Percentiles rank a stretch among this genome's conserved stretches.
Conservation (phyloP, 2,888 invertebrate species). For the Lacanobia wlatinum region DNA sequence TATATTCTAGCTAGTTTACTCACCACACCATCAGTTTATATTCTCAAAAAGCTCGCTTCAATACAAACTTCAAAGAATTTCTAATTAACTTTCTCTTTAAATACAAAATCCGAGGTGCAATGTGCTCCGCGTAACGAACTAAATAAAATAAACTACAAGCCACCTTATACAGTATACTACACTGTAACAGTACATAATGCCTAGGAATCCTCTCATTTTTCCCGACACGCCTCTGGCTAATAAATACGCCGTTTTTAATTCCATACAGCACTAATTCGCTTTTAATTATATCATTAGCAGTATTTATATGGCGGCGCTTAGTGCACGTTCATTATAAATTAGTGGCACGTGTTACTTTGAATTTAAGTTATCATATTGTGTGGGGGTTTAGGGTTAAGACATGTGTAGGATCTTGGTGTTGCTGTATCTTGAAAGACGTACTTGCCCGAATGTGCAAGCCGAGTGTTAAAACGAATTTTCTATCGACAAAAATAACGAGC, state of each 20-base stretch:
- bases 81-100: not conserved
- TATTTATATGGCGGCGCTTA: slow-evolving; percentile 61
- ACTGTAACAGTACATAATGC: slow-evolving; percentile 37
- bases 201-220: slow-evolving; percentile 49
- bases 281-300: slow-evolving; percentile 65
- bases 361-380: slow-evolving; percentile 39
- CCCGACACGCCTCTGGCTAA: slow-evolving; percentile 49
- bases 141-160: slow-evolving; percentile 29
- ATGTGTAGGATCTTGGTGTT: not conserved
- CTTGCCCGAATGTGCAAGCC: no score
- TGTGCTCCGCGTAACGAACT: not conserved
- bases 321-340: slow-evolving; percentile 61
- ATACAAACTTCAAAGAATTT: not conserved
- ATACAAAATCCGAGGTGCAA: slow-evolving; percentile 5
- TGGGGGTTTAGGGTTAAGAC: no score
- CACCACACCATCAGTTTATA: no score
- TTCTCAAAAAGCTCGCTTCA: not conserved
- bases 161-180: slow-evolving; percentile 8
- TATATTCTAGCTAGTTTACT: not conserved
- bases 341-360: slow-evolving; percentile 57
- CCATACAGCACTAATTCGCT: slow-evolving; percentile 53
- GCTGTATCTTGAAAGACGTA: not conserved
- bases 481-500: no score
- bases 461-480: no score
- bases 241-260: slow-evolving; percentile 61